These are phyloP conservation scores for Vanacampus margaritifer DNA, from an alignment of 2,113 vertebrate species.

Conservation along the genomic window DNA sequence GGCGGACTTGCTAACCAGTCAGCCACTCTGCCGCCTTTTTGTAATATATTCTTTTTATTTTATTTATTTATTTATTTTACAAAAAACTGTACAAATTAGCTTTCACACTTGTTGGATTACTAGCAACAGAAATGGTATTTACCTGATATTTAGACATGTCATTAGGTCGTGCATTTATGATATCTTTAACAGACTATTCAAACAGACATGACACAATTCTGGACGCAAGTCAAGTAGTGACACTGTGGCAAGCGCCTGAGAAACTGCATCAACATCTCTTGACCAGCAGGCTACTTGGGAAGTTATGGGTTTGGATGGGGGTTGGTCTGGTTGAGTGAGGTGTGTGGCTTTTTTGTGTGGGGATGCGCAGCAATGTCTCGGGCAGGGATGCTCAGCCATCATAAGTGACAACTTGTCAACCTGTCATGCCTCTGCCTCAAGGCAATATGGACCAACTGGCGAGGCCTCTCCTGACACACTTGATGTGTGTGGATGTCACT, in stretches of 20 bases:
- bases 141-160: background rate
- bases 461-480: constrained; percentile 19
- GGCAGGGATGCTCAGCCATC: constrained; percentile 57
- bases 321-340: constrained; percentile 19
- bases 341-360: constrained; percentile 32
- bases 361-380: constrained; percentile 35
- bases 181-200: background rate
- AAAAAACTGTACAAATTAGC: background rate
- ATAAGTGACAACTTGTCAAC: constrained; percentile 80
- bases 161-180: background rate
- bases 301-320: constrained; percentile 8
- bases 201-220: constrained; percentile 19
- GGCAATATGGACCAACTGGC: constrained; percentile 65
- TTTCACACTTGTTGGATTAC: too few species aligned
- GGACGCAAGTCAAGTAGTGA: constrained; percentile 48
- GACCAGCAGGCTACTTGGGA: constrained; percentile 51
- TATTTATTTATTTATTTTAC: too few species aligned
- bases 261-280: constrained; percentile 28
- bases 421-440: constrained; percentile 78
- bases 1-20: too few species aligned
- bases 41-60: too few species aligned
- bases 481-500: constrained; percentile 13
- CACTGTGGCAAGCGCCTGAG: constrained; percentile 30
- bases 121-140: background rate
- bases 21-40: too few species aligned